Percentiles rank a stretch among this genome's conserved stretches.
phyloP scores from a whole-genome alignment of 2,888 invertebrate genomes.

The Pyrrhosoma nymphula region DNA sequence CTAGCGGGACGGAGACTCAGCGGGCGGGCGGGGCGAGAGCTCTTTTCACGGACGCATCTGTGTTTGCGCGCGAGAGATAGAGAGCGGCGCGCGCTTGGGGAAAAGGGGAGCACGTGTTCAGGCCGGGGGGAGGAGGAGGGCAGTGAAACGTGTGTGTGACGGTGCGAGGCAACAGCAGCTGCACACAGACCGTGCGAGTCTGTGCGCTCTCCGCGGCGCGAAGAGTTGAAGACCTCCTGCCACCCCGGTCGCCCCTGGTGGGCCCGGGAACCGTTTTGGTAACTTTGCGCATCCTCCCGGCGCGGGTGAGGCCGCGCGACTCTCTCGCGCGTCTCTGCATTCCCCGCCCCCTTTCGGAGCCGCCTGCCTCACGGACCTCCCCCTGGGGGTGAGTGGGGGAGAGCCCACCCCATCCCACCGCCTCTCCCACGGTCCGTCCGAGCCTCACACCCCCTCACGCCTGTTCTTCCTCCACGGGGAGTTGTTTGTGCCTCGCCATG shows the following conservation, averaged over 20 bases:
- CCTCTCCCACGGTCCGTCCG: background rate
- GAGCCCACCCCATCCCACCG: background rate
- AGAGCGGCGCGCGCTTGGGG: too few relatives aligned
- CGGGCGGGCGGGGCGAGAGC: too few relatives aligned
- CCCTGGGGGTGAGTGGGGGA: background rate
- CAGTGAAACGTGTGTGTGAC: background rate
- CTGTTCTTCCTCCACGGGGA: background rate
- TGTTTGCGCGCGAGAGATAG: too few relatives aligned
- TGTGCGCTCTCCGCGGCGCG: background rate
- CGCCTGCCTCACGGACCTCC: background rate
- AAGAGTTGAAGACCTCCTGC: slow-evolving; percentile 21
- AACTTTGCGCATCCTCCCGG: slow-evolving; percentile 61
- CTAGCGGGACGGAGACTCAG: too few relatives aligned
- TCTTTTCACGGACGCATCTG: too few relatives aligned
- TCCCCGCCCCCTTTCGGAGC: background rate
- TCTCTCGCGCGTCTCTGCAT: background rate
- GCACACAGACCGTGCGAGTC: background rate
- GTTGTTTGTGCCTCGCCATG: background rate
- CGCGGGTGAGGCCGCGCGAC: slow-evolving; percentile 36
- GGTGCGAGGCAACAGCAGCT: background rate
- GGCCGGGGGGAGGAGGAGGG: too few relatives aligned
- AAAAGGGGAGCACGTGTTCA: too few relatives aligned
- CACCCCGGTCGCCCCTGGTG: slow-evolving; percentile 7
- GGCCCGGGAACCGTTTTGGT: slow-evolving; percentile 54
- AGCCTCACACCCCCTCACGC: background rate